Base-by-base conservation (phyloP, 2,113 vertebrate genomes). In the Corydoras sp. region DNA sequence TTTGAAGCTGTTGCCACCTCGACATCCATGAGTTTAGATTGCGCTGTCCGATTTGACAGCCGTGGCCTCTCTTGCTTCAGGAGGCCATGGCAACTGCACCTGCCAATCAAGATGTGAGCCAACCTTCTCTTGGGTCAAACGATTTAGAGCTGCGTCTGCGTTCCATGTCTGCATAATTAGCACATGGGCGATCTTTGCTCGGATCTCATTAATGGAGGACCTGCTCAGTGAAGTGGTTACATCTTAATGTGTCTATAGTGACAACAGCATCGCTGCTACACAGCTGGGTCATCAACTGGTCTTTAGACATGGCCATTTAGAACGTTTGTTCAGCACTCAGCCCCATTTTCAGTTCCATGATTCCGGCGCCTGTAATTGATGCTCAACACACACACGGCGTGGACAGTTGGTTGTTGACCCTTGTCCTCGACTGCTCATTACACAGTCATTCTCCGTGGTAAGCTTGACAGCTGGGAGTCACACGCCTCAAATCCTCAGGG, bases 101-200 rank as follows among this genome's bases (percentile, higher is more conserved):
- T 10, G 13, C 51, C 51, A 3, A 6, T 32, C 24, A 55, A 15
- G 65, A 54, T 29, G 2, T 54, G 51, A 67, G 50, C 65, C 32
- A 51, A 54, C 65, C 51, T 66, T 30, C 48, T 14, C 24, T 67
- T 43, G 9, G 64, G 65, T 67, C 65, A 56, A 35, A 56, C 51
- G 30, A 5, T 11, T 32, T 8, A 32, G 10, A 58, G 54, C 29
- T n/a, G 18, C 31, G 3, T 4, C n/a, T 32, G 63, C 35, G 51
- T 10, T 2, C 14, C n/a, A 24, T 24, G 9, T 29, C 29, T 29
- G 54, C 49, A 58, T 58, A 12, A 18, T 55, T 43, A 49, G 31
- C 0, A 11, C 11, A 12, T n/a, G 7, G 10, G 7, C 4, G 4
- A 43, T 43, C 35, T 43, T 43, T 43, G 35, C 7, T 43, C 35